Percentiles rank a stretch among this genome's conserved stretches.
Conservation (phyloP, 2,888 invertebrate species). For the Abscondita cerata region DNA sequence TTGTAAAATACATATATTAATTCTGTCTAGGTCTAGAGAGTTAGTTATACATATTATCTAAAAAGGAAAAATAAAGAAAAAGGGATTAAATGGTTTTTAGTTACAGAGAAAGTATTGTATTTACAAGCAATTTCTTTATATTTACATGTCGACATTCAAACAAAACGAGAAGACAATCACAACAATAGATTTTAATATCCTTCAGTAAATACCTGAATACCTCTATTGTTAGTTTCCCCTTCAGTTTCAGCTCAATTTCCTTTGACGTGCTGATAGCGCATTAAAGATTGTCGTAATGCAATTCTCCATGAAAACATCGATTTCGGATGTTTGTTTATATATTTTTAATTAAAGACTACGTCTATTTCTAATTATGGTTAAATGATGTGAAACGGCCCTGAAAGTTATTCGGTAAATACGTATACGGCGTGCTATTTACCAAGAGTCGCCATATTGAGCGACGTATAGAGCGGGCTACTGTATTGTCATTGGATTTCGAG, state of each 20-base stretch:
- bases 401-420: conserved; percentile 22
- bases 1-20: no score
- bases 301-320: background rate
- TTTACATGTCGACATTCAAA: no score
- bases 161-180: conserved; percentile 35
- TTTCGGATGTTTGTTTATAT: background rate
- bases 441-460: conserved; percentile 43
- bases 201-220: conserved; percentile 43
- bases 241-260: conserved; percentile 10
- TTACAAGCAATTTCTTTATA: no score
- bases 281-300: background rate
- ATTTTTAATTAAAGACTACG: conserved; percentile 2
- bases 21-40: no score
- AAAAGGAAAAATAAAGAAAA: no score
- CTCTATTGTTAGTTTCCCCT: conserved; percentile 37
- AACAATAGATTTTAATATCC: conserved; percentile 43
- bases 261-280: conserved; percentile 1
- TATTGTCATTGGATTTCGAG: conserved; percentile 60
- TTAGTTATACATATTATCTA: no score
- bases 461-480: conserved; percentile 53
- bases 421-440: conserved; percentile 36
- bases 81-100: no score
- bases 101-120: no score
- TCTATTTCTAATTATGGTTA: conserved; percentile 13
- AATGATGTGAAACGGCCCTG: conserved; percentile 21